Evolutionary conservation across 35 echinoderm and acorn worm genomes (phyloP), one percentile per base, ranked within the genome.

Genomic region (Holothuria glaberrima): DNA sequence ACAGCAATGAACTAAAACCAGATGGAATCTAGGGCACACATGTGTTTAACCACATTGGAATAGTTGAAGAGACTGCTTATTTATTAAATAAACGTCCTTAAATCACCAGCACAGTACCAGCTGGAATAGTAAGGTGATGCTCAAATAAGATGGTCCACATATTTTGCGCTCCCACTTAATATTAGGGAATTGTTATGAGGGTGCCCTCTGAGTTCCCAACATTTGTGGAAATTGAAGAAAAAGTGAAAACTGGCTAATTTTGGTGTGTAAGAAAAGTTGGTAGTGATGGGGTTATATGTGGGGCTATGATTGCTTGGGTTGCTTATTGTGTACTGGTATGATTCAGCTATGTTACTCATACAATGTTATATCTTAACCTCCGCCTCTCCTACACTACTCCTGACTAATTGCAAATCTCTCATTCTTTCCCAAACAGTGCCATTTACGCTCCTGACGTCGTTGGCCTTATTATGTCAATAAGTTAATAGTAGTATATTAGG

Each of bases 371-470:
- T 26, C 22, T 63, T 84, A 59, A 30, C 46, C 57, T 61, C 48
- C 27, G 46, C 80, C 80, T 61, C 57, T 61, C 44, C 74, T 78
- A 48, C 74, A 24, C 74, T 84, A 84, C 56, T 84, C 80, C 27
- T 61, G 80, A 84, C 80, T 84, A 84, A 84, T 84, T 84, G 46
- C 24, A 44, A 84, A 84, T 84, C 80, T 84, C 80, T 84, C 80
- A 84, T 84, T 84, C 80, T 84, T 63, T 84, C 80, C 80, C 80
- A 63, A 84, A 84, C 80, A 84, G 80, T 63, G 80, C 80, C 80
- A 84, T 84, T 61, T 61, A 36, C 59, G 54, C 52, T 84, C 80
- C 80, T 63, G 80, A 84, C 59, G 80, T 63, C 80, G 54, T 59
- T 63, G 80, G 59, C 80, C 80, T 58, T 61, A 33, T 84, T 84